These are phyloP conservation scores for Aphidoletes aphidimyza DNA, from an alignment of 2,888 invertebrate genomes.

Conservation along the genomic window DNA sequence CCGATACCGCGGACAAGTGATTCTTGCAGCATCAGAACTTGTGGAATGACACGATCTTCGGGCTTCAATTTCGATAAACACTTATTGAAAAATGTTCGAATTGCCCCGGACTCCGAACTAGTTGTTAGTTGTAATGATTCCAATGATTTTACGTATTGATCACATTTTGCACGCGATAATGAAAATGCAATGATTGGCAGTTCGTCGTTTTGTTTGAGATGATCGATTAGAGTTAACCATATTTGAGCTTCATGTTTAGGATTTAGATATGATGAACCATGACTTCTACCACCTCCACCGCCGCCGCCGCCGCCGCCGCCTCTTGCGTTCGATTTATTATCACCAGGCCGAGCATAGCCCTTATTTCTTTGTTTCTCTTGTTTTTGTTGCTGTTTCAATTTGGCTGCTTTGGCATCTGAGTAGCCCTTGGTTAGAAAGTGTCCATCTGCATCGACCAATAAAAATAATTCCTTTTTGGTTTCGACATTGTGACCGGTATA, in stretches of 20 bases:
- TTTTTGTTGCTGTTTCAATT: constrained; percentile 61
- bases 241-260: constrained; percentile 82
- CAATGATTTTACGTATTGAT: constrained; percentile 71
- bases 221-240: constrained; percentile 85
- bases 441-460: constrained; percentile 82
- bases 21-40: constrained; percentile 77
- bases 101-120: constrained; percentile 83
- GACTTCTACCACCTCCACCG: constrained; percentile 41
- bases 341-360: too few relatives aligned
- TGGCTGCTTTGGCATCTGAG: constrained; percentile 70
- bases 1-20: constrained; percentile 89
- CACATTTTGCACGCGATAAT: constrained; percentile 77
- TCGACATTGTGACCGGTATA: constrained; percentile 85
- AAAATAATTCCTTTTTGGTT: constrained; percentile 78
- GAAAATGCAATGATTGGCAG: constrained; percentile 95
- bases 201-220: constrained; percentile 82
- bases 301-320: not conserved
- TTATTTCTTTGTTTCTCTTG: too few relatives aligned
- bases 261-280: constrained; percentile 63
- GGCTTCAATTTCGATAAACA: constrained; percentile 85
- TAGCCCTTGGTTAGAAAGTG: constrained; percentile 75
- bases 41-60: constrained; percentile 88
- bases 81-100: constrained; percentile 85
- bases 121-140: constrained; percentile 83
- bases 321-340: constrained; percentile 19